A percentile compares a stretch with the other conserved stretches of the same genome.
These are phyloP conservation scores for Myotis yumanensis DNA, from an alignment of 2,113 vertebrate species.

Conservation along the genomic window DNA sequence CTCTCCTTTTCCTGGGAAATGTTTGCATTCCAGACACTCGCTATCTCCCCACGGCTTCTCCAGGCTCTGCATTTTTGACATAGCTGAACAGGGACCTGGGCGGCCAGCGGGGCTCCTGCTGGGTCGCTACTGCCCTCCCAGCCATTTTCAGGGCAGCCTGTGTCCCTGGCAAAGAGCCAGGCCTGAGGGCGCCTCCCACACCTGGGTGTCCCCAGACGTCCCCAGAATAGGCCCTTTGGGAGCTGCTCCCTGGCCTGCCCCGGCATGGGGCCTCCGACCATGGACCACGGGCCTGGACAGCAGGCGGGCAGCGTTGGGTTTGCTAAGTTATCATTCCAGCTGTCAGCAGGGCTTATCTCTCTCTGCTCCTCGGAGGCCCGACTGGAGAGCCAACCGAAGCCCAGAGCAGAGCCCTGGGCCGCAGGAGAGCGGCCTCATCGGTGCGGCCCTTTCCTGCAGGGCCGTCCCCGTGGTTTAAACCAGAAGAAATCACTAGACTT, in stretches of 20 bases:
- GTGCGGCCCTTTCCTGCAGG: not conserved
- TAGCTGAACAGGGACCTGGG: slow-evolving; percentile 59
- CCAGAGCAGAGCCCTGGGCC: not conserved
- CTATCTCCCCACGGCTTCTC: slow-evolving; percentile 57
- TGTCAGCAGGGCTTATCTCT: not conserved
- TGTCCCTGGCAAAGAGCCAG: not conserved
- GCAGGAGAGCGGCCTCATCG: rapidly evolving
- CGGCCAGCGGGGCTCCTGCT: not conserved
- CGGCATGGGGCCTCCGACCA: not conserved
- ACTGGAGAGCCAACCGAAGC: not conserved
- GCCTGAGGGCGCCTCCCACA: not conserved
- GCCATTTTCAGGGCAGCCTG: not conserved
- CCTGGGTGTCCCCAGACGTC: rapidly evolving
- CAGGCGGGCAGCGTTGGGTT: not conserved
- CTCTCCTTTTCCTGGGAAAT: slow-evolving; percentile 44
- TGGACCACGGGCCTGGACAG: not conserved
- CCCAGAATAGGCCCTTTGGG: not conserved
- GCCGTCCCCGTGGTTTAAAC: not conserved
- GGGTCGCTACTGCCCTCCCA: not conserved
- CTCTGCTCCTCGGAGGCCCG: not conserved
- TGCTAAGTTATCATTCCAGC: not conserved
- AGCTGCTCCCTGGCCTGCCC: not conserved
- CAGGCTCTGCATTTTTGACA: slow-evolving; percentile 68
- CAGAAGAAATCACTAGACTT: not conserved
- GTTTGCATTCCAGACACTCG: slow-evolving; percentile 75